Evolutionary conservation across 2,113 vertebrate genomes (phyloP).

Genomic region (Hydrolagus affinis): DNA sequence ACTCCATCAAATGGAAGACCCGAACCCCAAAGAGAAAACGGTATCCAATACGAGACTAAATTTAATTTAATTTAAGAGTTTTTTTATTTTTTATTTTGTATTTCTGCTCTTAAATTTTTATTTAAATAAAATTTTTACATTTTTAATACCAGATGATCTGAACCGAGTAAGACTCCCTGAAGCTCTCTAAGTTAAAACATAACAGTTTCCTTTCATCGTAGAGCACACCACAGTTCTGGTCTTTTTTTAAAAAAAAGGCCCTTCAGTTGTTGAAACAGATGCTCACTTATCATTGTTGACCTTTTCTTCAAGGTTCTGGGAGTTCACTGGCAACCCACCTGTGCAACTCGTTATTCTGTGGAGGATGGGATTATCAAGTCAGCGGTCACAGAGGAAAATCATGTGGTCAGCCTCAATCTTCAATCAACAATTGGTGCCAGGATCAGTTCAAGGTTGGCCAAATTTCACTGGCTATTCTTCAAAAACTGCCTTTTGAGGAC

Average conservation of each 20-base stretch:
- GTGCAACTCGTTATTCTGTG: constrained; percentile 40
- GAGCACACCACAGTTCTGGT: too few relatives aligned
- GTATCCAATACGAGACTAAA: too few relatives aligned
- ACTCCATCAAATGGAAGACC: too few relatives aligned
- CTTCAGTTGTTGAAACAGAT: constrained; percentile 12
- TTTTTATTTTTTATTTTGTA: neutral
- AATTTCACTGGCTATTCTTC: neutral
- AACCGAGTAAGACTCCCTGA: neutral
- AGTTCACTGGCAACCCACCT: constrained; percentile 43
- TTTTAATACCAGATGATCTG: neutral
- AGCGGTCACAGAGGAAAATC: constrained; percentile 44
- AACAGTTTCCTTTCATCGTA: too few relatives aligned
- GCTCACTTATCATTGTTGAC: constrained; percentile 6
- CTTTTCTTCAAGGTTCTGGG: constrained; percentile 45
- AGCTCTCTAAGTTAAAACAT: too few relatives aligned
- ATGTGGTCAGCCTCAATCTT: constrained; percentile 38
- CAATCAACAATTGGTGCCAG: constrained; percentile 39
- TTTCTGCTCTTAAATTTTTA: neutral
- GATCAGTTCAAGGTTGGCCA: constrained; percentile 47
- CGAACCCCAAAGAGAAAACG: too few relatives aligned
- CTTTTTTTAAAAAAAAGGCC: neutral
- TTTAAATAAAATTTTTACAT: neutral
- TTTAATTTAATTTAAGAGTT: too few relatives aligned
- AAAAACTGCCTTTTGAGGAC: too few relatives aligned
- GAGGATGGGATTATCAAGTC: constrained; percentile 41